Percentiles rank a stretch among this genome's conserved stretches.
These are phyloP conservation scores for Halcyon smyrnensis DNA, from an alignment of 2,797 vertebrate genomes.

Conservation along the genomic window DNA sequence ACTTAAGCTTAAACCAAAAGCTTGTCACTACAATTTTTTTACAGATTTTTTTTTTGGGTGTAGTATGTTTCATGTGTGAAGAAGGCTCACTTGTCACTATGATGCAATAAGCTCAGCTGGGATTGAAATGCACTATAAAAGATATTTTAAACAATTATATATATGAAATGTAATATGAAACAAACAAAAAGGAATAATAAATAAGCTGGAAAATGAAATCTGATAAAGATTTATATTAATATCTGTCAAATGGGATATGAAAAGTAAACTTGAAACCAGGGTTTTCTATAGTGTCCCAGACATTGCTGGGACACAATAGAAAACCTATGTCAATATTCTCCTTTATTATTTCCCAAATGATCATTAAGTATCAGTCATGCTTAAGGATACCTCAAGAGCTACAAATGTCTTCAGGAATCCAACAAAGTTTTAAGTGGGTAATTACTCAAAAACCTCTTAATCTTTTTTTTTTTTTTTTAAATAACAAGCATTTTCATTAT, in stretches of 20 bases:
- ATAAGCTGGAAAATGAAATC: not conserved
- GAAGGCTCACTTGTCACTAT: not conserved
- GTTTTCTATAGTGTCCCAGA: not conserved
- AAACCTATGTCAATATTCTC: not conserved
- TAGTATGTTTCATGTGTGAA: not conserved
- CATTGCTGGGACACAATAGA: not conserved
- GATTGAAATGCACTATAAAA: not conserved
- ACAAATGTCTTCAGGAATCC: not conserved
- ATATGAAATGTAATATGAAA: not conserved
- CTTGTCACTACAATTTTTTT: not conserved
- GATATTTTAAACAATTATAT: not conserved
- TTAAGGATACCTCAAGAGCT: not conserved
- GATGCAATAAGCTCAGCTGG: not conserved
- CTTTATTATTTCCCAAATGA: not conserved
- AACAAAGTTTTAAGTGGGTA: not conserved
- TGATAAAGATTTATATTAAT: not conserved
- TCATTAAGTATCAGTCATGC: not conserved
- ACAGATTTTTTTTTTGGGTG: not conserved
- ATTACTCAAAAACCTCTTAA: not conserved
- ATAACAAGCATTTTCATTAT: not conserved
- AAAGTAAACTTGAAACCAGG: not conserved
- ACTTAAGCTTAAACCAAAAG: conserved; percentile 6
- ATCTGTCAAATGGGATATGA: not conserved
- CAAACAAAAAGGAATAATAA: not conserved
- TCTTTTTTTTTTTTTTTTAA: not conserved